phyloP scores from a whole-genome alignment of 2,113 vertebrate species.

The Ammospiza caudacuta region DNA sequence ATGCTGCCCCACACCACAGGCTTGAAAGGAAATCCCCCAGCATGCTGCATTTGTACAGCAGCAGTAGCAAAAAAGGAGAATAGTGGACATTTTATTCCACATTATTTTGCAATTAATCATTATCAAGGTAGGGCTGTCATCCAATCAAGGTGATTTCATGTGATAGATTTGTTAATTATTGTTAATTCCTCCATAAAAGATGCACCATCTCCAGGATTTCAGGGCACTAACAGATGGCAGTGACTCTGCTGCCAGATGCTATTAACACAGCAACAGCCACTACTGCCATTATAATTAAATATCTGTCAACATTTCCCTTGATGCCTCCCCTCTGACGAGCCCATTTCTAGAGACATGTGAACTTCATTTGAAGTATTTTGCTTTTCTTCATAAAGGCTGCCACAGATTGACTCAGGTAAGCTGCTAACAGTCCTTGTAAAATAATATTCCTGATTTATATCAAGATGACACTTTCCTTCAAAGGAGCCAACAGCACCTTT shows the following conservation, averaged over 20 bases:
- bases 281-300: slow-evolving; percentile 9
- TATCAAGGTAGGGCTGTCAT: slow-evolving; percentile 18
- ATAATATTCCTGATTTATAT: background rate
- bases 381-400: background rate
- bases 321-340: background rate
- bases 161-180: slow-evolving; percentile 33
- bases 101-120: slow-evolving; percentile 12
- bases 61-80: background rate
- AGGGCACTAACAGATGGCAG: slow-evolving; percentile 17
- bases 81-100: background rate
- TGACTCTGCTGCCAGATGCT: slow-evolving; percentile 1
- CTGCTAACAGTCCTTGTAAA: background rate
- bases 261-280: background rate
- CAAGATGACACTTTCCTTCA: background rate
- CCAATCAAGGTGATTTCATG: slow-evolving; percentile 46
- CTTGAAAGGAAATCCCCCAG: background rate
- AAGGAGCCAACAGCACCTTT: background rate
- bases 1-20: background rate
- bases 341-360: background rate
- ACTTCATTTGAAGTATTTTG: background rate
- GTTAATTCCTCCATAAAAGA: slow-evolving; percentile 14
- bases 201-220: background rate
- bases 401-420: background rate
- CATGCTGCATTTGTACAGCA: background rate
- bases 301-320: slow-evolving; percentile 21